Conservation (phyloP, 2,888 invertebrate genomes). For the Danaus chrysippus region DNA sequence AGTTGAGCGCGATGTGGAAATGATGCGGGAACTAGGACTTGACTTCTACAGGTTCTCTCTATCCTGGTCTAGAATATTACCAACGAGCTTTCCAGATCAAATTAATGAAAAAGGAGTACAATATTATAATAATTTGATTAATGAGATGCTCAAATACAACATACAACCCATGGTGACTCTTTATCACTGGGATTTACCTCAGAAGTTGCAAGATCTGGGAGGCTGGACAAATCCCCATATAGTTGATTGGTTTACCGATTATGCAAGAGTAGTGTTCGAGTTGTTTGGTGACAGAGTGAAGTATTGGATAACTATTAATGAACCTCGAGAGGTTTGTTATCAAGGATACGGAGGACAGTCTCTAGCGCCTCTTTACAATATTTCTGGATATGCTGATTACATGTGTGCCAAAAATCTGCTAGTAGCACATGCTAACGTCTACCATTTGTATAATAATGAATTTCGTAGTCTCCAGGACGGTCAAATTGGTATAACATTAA, state of each 20-base stretch:
- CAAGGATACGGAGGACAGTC: conserved; percentile 57
- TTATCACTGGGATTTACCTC: conserved; percentile 67
- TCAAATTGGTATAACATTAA: conserved; percentile 67
- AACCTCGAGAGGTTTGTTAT: conserved; percentile 58
- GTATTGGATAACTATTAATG: conserved; percentile 79
- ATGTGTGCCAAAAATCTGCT: conserved; percentile 67
- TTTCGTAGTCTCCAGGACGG: conserved; percentile 56
- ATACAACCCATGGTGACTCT: conserved; percentile 79
- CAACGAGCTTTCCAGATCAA: conserved; percentile 65
- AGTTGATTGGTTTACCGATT: conserved; percentile 63
- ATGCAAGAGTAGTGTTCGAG: conserved; percentile 53
- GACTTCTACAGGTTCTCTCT: conserved; percentile 73
- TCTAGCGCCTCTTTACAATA: conserved; percentile 48
- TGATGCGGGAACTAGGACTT: conserved; percentile 53
- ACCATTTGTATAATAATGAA: conserved; percentile 54
- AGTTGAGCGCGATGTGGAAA: conserved; percentile 68
- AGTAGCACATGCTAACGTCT: conserved; percentile 73
- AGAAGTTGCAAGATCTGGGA: conserved; percentile 69
- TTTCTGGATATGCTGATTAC: conserved; percentile 66
- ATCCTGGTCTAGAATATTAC: conserved; percentile 80
- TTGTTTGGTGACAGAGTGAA: conserved; percentile 69
- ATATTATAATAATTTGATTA: conserved; percentile 80
- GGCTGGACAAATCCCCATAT: conserved; percentile 67
- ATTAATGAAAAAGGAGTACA: conserved; percentile 76
- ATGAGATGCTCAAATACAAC: conserved; percentile 76